Percentiles rank a stretch among this genome's conserved stretches.
phyloP scores from a whole-genome alignment of 2,113 vertebrate species.

The Chamaetylas fuelleborni region DNA sequence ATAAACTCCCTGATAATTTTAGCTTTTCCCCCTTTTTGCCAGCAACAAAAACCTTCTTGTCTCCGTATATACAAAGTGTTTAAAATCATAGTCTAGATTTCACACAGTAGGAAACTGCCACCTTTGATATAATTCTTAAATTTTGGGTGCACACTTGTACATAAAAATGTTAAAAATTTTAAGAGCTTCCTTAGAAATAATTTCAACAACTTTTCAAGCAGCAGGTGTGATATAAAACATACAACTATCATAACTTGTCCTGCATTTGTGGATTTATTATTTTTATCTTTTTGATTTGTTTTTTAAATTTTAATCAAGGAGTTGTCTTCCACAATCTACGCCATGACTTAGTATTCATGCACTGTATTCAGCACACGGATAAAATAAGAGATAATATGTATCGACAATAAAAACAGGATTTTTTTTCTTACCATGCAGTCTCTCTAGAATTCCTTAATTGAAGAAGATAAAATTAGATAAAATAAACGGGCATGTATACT shows the following conservation, averaged over 20 bases:
- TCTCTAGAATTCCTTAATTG: background rate
- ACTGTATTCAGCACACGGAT: background rate
- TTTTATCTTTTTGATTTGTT: background rate
- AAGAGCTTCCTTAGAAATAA: background rate
- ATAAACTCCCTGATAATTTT: background rate
- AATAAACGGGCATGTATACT: background rate
- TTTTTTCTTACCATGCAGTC: background rate
- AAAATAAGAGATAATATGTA: background rate
- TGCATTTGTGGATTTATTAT: background rate
- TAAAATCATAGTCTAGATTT: background rate
- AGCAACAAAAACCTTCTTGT: background rate
- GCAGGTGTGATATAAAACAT: background rate
- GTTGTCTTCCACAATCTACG: background rate
- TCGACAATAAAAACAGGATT: background rate
- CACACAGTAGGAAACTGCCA: background rate
- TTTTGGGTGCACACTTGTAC: rapidly evolving
- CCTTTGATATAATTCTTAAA: background rate
- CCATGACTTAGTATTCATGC: background rate
- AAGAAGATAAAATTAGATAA: background rate
- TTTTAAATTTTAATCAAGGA: background rate
- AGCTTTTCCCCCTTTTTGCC: background rate
- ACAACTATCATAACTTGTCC: background rate
- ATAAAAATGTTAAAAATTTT: background rate
- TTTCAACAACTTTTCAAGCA: background rate
- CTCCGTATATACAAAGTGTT: background rate